Evolutionary conservation across 2,797 vertebrate genomes (phyloP).

Genomic region (Poeciliopsis presidionis): DNA sequence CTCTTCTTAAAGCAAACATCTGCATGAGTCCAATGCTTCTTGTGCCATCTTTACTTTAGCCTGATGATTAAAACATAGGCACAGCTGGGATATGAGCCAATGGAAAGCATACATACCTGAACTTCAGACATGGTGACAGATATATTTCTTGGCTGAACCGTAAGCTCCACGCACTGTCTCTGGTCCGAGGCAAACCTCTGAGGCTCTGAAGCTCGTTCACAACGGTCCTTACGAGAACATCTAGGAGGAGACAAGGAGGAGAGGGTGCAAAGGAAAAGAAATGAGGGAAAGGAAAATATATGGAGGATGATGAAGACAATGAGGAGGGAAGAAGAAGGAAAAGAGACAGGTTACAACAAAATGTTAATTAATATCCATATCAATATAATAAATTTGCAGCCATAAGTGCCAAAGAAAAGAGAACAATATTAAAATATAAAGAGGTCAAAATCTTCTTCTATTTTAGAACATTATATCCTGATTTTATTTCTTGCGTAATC

Average conservation of each 20-base stretch:
- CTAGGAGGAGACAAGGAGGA: constrained; percentile 77
- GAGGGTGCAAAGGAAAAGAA: not conserved
- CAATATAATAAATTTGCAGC: constrained; percentile 65
- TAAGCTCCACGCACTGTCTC: constrained; percentile 91
- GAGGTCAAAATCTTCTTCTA: constrained; percentile 59
- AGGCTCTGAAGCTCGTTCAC: constrained; percentile 89
- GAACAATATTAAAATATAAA: constrained; percentile 63
- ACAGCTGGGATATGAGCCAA: not conserved
- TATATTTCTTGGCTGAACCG: constrained; percentile 90
- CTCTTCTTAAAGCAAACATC: not conserved
- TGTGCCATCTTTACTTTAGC: not conserved
- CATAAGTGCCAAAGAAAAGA: constrained; percentile 52
- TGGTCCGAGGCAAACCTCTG: constrained; percentile 91
- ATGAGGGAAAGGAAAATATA: not conserved
- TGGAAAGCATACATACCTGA: constrained; percentile 84
- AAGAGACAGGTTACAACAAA: constrained; percentile 28
- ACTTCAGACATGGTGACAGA: constrained; percentile 97
- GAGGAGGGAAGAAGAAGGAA: not conserved
- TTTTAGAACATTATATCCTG: constrained; percentile 60
- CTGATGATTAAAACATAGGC: not conserved
- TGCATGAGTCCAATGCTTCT: not conserved
- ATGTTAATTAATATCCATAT: constrained; percentile 50
- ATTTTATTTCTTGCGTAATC: constrained; percentile 67
- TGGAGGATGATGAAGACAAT: constrained; percentile 6
- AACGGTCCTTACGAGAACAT: constrained; percentile 93